These are phyloP conservation scores for Bombus pyrosoma DNA, from an alignment of 1,140 invertebrate species.

Conservation along the genomic window DNA sequence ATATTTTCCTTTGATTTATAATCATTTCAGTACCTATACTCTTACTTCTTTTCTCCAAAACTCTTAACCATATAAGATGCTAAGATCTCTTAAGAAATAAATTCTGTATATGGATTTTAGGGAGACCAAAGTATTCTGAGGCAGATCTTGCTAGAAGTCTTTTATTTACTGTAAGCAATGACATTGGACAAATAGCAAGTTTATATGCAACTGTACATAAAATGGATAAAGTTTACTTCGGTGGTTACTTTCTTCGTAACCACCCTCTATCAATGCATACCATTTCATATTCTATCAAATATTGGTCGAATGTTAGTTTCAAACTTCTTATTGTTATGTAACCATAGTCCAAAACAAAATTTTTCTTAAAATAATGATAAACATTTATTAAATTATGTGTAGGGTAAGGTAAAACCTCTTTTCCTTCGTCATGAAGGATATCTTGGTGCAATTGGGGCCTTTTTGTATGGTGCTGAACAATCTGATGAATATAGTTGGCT, in stretches of 20 bases:
- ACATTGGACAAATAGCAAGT: slow-evolving; percentile 90
- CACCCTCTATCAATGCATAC: slow-evolving; percentile 91
- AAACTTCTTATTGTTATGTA: not conserved
- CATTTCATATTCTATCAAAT: slow-evolving; percentile 89
- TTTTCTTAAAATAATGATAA: not conserved
- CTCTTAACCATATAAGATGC: no score
- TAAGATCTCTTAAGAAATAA: not conserved
- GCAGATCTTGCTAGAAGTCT: slow-evolving; percentile 89
- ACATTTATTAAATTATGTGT: slow-evolving; percentile 9
- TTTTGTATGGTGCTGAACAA: slow-evolving; percentile 88
- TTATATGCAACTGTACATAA: slow-evolving; percentile 88
- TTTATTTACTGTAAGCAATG: slow-evolving; percentile 89
- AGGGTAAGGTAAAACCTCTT: slow-evolving; percentile 87
- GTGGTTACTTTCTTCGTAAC: slow-evolving; percentile 90
- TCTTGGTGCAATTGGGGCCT: slow-evolving; percentile 90
- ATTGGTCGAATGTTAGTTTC: slow-evolving; percentile 86
- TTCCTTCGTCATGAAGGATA: slow-evolving; percentile 92
- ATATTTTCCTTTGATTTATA: no score
- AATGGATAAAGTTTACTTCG: slow-evolving; percentile 88
- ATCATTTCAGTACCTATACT: no score
- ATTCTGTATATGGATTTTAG: slow-evolving; percentile 43
- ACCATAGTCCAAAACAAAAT: not conserved
- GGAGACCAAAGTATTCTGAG: slow-evolving; percentile 79
- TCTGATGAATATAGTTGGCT: slow-evolving; percentile 87
- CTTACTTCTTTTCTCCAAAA: no score